Evolutionary conservation across 2,113 vertebrate genomes (phyloP).

Genomic region (Eidolon helvum): DNA sequence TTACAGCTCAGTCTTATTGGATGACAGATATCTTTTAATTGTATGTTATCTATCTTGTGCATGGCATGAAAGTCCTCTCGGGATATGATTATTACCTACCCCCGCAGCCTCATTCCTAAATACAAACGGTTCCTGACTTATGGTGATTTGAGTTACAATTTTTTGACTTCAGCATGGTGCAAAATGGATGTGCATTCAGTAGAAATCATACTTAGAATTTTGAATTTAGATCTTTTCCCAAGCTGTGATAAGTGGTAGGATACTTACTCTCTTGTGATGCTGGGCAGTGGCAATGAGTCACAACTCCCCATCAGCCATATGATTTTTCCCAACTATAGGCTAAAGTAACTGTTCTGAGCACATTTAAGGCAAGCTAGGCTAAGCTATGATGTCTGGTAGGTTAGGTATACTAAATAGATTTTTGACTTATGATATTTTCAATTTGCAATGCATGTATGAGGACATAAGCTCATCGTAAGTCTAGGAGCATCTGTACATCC

Average conservation of each 20-base stretch:
- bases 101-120: background rate
- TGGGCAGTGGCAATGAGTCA: background rate
- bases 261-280: no score
- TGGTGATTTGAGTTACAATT: background rate
- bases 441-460: background rate
- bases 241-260: background rate
- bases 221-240: background rate
- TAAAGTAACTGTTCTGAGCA: background rate
- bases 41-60: fast-evolving
- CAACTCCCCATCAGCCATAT: background rate
- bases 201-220: background rate
- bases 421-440: background rate
- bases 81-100: fast-evolving
- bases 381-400: background rate
- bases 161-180: background rate
- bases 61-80: background rate
- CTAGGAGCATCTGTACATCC: background rate
- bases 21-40: background rate
- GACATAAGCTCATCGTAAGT: background rate
- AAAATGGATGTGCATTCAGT: background rate
- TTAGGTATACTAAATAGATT: background rate
- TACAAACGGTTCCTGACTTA: background rate
- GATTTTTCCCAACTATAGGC: background rate
- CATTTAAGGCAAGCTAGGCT: background rate
- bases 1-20: fast-evolving